A percentile compares a stretch with the other conserved stretches of the same genome.
Conservation (phyloP, 2,888 invertebrate genomes). For the Epsilonema sp. region DNA sequence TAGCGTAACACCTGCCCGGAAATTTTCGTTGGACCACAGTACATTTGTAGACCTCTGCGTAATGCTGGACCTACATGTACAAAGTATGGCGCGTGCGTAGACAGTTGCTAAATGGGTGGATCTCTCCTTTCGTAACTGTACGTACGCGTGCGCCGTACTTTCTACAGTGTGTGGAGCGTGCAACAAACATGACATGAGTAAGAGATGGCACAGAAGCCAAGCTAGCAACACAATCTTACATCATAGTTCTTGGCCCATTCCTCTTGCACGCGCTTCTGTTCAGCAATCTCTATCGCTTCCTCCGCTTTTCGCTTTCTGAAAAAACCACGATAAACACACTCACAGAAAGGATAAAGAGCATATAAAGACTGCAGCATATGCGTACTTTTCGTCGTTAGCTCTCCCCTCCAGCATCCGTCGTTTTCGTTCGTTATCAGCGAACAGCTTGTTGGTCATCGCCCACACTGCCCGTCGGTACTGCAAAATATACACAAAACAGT, state of each 20-base stretch:
- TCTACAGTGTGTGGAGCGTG: no score
- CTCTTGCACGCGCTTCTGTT: constrained; percentile 64
- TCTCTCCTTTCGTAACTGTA: no score
- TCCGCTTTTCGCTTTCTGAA: constrained; percentile 28
- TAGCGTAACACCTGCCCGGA: not conserved
- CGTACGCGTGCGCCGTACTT: no score
- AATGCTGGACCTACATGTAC: no score
- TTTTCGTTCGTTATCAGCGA: constrained; percentile 76
- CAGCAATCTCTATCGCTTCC: constrained; percentile 75
- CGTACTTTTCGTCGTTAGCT: constrained; percentile 58
- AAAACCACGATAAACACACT: not conserved
- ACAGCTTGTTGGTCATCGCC: constrained; percentile 94
- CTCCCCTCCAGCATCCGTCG: constrained; percentile 61
- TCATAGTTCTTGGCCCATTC: constrained; percentile 99
- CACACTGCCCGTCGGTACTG: constrained; percentile 65
- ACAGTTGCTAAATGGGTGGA: no score
- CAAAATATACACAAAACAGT: constrained; percentile 10
- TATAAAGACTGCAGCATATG: no score
- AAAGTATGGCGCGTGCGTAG: no score
- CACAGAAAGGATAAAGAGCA: not conserved
- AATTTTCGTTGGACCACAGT: no score
- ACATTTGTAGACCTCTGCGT: no score
- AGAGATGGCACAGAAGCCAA: no score
- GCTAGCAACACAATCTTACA: no score
- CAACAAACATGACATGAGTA: no score